Conservation (phyloP, 2,888 invertebrate species). For the Meandrusa payeni region DNA sequence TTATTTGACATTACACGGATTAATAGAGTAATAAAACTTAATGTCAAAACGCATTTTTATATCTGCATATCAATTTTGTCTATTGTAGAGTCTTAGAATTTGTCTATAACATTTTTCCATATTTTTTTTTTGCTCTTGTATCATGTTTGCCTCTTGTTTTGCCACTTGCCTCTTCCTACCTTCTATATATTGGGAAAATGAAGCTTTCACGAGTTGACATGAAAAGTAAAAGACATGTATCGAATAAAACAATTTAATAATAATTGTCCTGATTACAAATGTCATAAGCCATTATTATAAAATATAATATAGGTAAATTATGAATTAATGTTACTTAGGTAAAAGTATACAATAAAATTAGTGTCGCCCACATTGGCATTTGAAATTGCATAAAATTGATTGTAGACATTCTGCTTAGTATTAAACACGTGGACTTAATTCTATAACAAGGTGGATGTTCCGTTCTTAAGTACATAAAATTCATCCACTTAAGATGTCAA, state of each 20-base stretch:
- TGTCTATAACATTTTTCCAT: no score
- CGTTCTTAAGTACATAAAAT: slow-evolving; percentile 4
- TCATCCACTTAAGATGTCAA: slow-evolving; percentile 1
- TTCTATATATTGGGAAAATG: no score
- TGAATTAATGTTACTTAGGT: slow-evolving; percentile 17
- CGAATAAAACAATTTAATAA: slow-evolving; percentile 22
- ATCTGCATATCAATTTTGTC: no score
- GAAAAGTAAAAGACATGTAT: slow-evolving; percentile 4
- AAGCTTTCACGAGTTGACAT: no score
- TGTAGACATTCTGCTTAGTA: no score
- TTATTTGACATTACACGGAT: no score
- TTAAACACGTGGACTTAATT: slow-evolving; percentile 7
- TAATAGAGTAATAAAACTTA: no score
- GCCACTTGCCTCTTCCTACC: no score
- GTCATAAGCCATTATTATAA: slow-evolving; percentile 12
- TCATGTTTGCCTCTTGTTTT: no score
- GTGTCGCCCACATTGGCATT: slow-evolving; percentile 12
- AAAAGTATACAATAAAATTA: slow-evolving; percentile 9
- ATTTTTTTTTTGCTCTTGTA: no score
- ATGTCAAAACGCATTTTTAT: no score
- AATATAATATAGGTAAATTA: slow-evolving; percentile 17
- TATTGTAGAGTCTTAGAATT: no score
- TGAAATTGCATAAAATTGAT: background rate
- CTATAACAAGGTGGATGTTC: background rate
- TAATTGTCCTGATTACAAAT: slow-evolving; percentile 13